These are phyloP conservation scores for Nothoprocta perdicaria DNA, from an alignment of 2,113 vertebrate species.

Conservation along the genomic window DNA sequence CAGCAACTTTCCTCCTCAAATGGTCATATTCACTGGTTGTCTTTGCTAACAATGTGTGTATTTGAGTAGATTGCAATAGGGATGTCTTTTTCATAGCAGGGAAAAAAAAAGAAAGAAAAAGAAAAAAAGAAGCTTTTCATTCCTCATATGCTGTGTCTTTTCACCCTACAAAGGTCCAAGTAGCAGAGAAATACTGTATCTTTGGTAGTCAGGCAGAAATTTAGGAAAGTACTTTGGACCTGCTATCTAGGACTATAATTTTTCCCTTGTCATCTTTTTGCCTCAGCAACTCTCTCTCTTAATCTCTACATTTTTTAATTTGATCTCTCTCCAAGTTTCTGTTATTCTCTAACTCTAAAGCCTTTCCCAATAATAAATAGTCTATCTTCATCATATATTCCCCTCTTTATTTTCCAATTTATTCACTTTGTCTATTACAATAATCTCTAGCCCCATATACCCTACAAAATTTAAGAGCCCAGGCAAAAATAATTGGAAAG, in stretches of 20 bases:
- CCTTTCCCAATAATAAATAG: not conserved
- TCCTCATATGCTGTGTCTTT: not conserved
- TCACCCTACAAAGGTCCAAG: not conserved
- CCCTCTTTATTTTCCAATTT: constrained; percentile 13
- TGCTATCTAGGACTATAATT: not conserved
- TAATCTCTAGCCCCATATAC: not conserved
- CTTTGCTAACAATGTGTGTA: rapidly evolving
- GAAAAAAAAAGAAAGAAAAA: not conserved
- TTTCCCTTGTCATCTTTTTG: not conserved
- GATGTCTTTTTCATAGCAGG: not conserved
- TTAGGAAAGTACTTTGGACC: not conserved
- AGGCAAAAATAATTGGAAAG: constrained; percentile 50
- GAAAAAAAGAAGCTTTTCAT: not conserved
- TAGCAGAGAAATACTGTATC: rapidly evolving
- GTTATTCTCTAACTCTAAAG: not conserved
- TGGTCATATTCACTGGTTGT: rapidly evolving
- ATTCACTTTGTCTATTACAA: constrained; percentile 20
- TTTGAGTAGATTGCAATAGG: not conserved
- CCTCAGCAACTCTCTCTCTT: constrained; percentile 12
- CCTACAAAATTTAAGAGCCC: constrained; percentile 7
- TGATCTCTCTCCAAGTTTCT: not conserved
- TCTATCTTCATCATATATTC: not conserved
- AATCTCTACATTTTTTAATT: constrained; percentile 17
- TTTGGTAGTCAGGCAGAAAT: not conserved
- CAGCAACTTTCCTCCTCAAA: not conserved